phyloP scores from a whole-genome alignment of 2,797 vertebrate species.

The Phoeniculus purpureus region DNA sequence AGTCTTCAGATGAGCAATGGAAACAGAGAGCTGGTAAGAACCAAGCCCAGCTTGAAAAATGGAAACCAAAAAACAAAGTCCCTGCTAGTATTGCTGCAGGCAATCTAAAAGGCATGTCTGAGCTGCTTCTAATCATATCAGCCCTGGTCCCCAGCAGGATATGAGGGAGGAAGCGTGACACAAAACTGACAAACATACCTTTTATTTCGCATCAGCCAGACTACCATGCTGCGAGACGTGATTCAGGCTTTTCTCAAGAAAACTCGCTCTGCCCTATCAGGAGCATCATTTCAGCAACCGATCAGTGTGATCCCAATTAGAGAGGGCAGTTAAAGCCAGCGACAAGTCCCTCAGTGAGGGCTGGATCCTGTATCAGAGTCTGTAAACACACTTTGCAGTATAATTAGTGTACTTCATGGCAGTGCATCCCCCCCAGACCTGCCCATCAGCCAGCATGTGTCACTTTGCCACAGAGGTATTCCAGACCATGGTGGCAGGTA shows the following conservation, averaged over 20 bases:
- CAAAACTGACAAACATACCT: conserved; percentile 59
- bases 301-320: conserved; percentile 40
- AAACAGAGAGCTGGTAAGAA: conserved; percentile 17
- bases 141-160: conserved; percentile 44
- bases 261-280: neutral
- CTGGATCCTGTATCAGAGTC: neutral
- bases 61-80: conserved; percentile 35
- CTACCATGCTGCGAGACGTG: conserved; percentile 35
- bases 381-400: neutral
- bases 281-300: neutral
- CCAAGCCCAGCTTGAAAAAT: conserved; percentile 33
- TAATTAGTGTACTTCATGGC: neutral
- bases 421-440: neutral
- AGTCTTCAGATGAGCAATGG: neutral
- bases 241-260: conserved; percentile 14
- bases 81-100: conserved; percentile 44
- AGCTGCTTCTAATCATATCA: conserved; percentile 61
- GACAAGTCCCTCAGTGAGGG: neutral
- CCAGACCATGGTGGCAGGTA: rapidly evolving
- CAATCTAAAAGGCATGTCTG: conserved; percentile 53
- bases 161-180: conserved; percentile 29
- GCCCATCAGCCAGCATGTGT: rapidly evolving
- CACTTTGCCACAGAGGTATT: rapidly evolving
- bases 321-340: neutral
- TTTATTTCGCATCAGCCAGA: conserved; percentile 48